These are phyloP conservation scores for Nycticebus coucang DNA, from an alignment of 2,113 vertebrate species.

Conservation along the genomic window DNA sequence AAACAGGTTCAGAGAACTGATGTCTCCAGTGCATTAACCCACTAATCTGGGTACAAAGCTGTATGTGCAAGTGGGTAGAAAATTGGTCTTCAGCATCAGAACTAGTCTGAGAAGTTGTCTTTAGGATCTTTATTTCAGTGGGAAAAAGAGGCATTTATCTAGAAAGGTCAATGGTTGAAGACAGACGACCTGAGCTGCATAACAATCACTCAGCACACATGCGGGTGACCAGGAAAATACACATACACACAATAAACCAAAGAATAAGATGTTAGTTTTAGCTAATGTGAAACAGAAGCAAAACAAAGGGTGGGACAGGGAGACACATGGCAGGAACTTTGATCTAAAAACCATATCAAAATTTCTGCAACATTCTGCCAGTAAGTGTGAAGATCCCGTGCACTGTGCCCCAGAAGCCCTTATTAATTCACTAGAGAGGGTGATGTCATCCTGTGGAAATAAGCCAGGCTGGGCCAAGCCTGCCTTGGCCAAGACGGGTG, in stretches of 20 bases:
- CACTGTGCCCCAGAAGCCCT: constrained; percentile 48
- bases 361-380: constrained; percentile 1
- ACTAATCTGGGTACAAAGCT: neutral
- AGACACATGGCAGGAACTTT: constrained; percentile 9
- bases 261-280: neutral
- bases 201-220: constrained; percentile 11
- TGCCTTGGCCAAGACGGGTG: constrained; percentile 40
- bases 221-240: neutral
- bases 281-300: neutral
- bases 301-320: constrained; percentile 34
- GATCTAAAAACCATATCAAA: constrained; percentile 54
- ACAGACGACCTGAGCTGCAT: constrained; percentile 40
- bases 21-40: neutral
- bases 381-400: neutral
- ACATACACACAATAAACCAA: neutral
- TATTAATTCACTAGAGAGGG: constrained; percentile 59
- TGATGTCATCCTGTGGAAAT: constrained; percentile 75
- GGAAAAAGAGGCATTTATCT: constrained; percentile 54
- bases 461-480: constrained; percentile 65
- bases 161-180: constrained; percentile 55
- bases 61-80: neutral
- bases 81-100: constrained; percentile 30
- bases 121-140: constrained; percentile 53
- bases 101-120: constrained; percentile 39
- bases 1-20: constrained; percentile 45